Conservation (phyloP, 2,797 vertebrate species). For the Glyptemys insculpta region DNA sequence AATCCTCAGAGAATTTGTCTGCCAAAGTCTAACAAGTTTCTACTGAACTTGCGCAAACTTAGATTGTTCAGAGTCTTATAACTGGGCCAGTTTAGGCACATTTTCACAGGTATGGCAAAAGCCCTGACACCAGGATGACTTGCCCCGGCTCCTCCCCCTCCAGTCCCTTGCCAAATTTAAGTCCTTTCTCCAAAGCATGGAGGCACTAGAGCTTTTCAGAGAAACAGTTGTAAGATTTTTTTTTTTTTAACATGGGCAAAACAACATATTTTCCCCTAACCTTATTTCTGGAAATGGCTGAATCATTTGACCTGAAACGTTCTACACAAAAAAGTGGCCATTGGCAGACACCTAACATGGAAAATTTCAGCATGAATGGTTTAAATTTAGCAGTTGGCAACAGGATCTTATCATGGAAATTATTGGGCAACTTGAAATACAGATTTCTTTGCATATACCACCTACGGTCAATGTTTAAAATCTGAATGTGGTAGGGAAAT, state of each 20-base stretch:
- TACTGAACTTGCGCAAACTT: too few relatives aligned
- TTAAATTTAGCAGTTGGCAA: background rate
- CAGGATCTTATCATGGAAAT: background rate
- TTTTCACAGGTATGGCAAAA: too few relatives aligned
- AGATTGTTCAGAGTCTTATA: too few relatives aligned
- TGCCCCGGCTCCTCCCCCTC: accelerated
- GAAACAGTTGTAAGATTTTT: background rate
- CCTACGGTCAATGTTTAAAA: background rate
- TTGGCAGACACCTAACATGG: background rate
- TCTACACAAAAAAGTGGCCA: background rate
- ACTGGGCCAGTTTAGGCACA: too few relatives aligned
- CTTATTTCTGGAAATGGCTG: background rate
- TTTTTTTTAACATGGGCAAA: background rate
- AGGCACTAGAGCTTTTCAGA: background rate
- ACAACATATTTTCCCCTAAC: background rate
- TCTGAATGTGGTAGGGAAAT: background rate
- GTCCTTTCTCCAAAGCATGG: too few relatives aligned
- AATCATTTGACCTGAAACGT: background rate
- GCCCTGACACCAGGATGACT: too few relatives aligned
- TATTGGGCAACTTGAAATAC: background rate
- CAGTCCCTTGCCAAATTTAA: too few relatives aligned
- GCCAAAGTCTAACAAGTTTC: too few relatives aligned
- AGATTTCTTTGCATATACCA: background rate
- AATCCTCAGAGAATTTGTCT: too few relatives aligned
- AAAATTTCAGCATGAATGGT: background rate